Conservation (phyloP, 2,888 invertebrate species). For the Hermaeophaga mercurialis region DNA sequence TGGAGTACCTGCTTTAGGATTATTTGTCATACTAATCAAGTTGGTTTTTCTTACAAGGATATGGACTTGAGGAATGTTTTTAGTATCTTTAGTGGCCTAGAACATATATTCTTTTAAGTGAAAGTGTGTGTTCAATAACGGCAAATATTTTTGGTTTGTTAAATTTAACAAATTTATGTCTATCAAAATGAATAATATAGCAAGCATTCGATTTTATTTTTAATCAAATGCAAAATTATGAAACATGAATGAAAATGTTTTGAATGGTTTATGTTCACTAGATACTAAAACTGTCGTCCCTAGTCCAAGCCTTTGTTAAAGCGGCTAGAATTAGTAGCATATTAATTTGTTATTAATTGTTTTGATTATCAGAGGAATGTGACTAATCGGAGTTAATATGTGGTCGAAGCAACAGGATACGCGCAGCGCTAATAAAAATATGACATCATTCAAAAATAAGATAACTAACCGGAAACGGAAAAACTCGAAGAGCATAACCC, state of each 20-base stretch:
- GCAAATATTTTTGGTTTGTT: too few relatives aligned
- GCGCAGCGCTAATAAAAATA: conserved; percentile 50
- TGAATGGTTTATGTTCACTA: neutral
- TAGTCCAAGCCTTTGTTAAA: neutral
- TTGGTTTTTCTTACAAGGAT: too few relatives aligned
- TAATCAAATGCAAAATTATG: too few relatives aligned
- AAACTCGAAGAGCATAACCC: conserved; percentile 46
- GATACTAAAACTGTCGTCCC: neutral
- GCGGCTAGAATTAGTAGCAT: conserved; percentile 1
- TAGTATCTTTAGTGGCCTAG: too few relatives aligned
- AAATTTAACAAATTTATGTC: too few relatives aligned
- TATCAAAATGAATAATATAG: neutral
- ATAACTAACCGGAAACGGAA: conserved; percentile 56
- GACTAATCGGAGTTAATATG: conserved; percentile 46
- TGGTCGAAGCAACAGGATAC: conserved; percentile 56
- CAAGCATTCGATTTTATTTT: too few relatives aligned
- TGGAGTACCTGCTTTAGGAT: neutral
- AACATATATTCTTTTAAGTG: too few relatives aligned
- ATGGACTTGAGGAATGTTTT: too few relatives aligned
- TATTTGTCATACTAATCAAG: conserved; percentile 6
- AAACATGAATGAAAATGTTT: neutral
- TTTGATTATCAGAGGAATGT: conserved; percentile 28
- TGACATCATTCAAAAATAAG: conserved; percentile 56
- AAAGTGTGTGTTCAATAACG: too few relatives aligned
- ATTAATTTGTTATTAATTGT: conserved; percentile 7